A percentile compares a stretch with the other conserved stretches of the same genome.
These are phyloP conservation scores for Psittacara wagleri DNA, from an alignment of 2,113 vertebrate species.

Conservation along the genomic window DNA sequence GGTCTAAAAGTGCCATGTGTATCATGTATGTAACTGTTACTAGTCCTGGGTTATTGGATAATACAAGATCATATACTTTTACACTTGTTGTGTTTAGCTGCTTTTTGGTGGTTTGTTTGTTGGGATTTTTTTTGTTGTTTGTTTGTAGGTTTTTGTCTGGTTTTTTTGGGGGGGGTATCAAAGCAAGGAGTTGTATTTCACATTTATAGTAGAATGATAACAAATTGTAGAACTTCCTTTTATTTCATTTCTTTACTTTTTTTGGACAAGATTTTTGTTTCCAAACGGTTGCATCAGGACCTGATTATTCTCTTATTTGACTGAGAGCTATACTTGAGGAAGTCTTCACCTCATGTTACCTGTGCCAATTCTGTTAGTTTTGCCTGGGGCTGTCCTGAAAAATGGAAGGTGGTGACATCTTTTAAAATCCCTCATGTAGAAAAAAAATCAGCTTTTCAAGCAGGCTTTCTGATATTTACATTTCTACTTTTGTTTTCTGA, in stretches of 20 bases:
- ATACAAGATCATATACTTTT: neutral
- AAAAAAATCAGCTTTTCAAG: neutral
- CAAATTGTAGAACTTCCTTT: neutral
- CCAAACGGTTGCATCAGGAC: neutral
- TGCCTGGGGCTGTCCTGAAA: neutral
- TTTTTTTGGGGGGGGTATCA: neutral
- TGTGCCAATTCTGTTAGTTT: neutral
- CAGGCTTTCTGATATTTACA: neutral
- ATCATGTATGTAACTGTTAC: neutral
- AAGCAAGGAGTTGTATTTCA: neutral
- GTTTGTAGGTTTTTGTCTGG: neutral
- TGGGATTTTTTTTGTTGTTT: neutral
- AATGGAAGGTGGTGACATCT: neutral
- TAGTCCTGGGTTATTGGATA: neutral
- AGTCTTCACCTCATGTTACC: neutral
- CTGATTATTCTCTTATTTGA: neutral
- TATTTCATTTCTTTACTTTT: accelerated
- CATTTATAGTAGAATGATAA: neutral
- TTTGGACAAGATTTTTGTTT: neutral
- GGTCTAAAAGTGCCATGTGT: neutral
- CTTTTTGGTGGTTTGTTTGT: accelerated
- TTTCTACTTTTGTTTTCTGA: neutral
- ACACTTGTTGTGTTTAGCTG: neutral
- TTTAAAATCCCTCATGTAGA: neutral
- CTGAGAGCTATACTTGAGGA: neutral